Conservation (phyloP, 1,140 invertebrate genomes). For the Yoshiicerus persimilis region DNA sequence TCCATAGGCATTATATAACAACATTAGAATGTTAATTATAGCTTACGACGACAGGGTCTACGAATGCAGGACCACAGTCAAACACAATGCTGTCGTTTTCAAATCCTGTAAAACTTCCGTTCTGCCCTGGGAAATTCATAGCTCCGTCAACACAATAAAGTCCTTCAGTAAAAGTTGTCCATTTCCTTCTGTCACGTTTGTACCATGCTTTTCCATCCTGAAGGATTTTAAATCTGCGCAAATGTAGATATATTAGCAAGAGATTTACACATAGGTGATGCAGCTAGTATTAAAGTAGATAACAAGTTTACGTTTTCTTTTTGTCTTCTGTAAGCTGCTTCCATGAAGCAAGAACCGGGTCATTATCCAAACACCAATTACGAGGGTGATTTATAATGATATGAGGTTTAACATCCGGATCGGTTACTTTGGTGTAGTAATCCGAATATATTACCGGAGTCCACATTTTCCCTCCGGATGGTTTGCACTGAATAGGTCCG, state of each 20-base stretch:
- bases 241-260: background rate
- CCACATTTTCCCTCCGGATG: background rate
- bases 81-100: constrained; percentile 31
- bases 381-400: background rate
- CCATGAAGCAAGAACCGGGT: background rate
- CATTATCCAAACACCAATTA: background rate
- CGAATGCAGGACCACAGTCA: constrained; percentile 25
- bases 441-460: constrained; percentile 21
- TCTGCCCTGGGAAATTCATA: background rate
- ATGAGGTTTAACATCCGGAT: background rate
- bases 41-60: background rate
- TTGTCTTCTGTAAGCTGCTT: background rate
- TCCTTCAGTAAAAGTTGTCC: background rate
- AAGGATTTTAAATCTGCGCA: background rate
- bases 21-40: background rate
- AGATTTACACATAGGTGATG: background rate
- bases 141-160: constrained; percentile 33
- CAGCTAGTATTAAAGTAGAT: background rate
- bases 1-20: too few species aligned
- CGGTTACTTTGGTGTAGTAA: background rate
- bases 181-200: background rate
- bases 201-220: constrained; percentile 5
- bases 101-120: background rate
- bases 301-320: background rate
- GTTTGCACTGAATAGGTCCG: background rate